Evolutionary conservation across 2,797 vertebrate species (phyloP), one percentile per base, ranked within the genome.

Genomic region (Enteromius unitaeniatus): DNA sequence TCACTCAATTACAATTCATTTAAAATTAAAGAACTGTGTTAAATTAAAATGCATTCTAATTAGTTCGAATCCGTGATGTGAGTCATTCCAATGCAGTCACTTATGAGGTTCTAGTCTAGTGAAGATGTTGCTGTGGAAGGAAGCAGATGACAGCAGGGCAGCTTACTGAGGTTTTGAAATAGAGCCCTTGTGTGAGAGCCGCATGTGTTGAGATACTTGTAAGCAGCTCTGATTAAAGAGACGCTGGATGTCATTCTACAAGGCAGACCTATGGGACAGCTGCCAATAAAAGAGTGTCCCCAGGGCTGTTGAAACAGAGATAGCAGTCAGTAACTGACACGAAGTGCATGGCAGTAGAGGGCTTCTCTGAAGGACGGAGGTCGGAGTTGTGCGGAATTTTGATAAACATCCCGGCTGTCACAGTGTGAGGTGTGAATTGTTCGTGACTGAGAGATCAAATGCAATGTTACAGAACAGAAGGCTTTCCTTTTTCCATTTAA

Each of bases 301-400:
- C 21, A 82, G 69, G 74, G 75, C 65, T 65, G 26, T 45, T 72
- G 19, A 26, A 72, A 55, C 47, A 74, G 75, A 78, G 68, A 82
- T 74, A 86, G 80, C 45, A 31, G 60, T 53, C 49, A 9, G 60
- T 68, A 78, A 73, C 72, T 73, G 84, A 82, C 65, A 73, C 26
- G 0, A 49, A 37, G 58, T 51, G 37, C 58, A 58, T 45, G 69
- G 60, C 85, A 49, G 76, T 28, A 49, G 75, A 83, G 76, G 69
- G 75, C 68, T 79, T 78, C 60, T 37, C 49, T 82, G 75, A 82
- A 78, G 81, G 80, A 86, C 51, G 21, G 49, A 60, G 67, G 76
- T 78, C 28, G 68, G 75, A 23, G 55, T 58, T 42, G 70, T 78
- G 67, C 55, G 13, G 34, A 21, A 26, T n/a, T 78, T 19, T 85